phyloP scores from a whole-genome alignment of 2,797 vertebrate species.

The Falco naumanni region DNA sequence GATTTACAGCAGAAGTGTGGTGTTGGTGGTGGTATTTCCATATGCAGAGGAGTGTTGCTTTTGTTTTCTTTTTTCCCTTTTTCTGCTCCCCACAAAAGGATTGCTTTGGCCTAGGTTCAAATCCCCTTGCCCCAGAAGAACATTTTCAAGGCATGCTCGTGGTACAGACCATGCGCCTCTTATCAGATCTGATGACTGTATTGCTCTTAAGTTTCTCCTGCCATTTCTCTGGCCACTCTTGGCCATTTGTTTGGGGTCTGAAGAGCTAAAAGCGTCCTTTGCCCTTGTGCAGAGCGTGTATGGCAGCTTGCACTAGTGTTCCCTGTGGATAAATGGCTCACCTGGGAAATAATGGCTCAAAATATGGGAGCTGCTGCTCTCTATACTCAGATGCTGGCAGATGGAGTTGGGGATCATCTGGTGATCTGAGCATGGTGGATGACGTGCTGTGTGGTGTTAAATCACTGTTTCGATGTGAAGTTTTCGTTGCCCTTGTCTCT shows the following conservation, averaged over 20 bases:
- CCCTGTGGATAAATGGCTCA: neutral
- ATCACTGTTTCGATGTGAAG: fast-evolving
- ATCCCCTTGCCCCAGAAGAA: neutral
- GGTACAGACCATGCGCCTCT: neutral
- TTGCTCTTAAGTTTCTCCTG: neutral
- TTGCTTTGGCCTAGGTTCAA: neutral
- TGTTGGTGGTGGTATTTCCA: neutral
- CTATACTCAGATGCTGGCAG: constrained; percentile 7
- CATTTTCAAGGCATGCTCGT: neutral
- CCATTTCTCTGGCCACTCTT: fast-evolving
- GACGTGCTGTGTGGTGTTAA: neutral
- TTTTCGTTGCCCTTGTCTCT: neutral
- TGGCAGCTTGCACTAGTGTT: neutral
- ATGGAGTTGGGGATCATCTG: constrained; percentile 37
- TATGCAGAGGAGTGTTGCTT: neutral
- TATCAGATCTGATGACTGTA: neutral
- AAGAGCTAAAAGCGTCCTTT: neutral
- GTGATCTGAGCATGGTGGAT: neutral
- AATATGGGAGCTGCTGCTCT: neutral
- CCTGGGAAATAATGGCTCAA: neutral
- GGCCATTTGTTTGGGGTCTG: neutral
- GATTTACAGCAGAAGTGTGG: neutral
- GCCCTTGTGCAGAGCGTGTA: fast-evolving
- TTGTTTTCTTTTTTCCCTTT: neutral
- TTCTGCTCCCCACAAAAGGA: neutral